phyloP scores from a whole-genome alignment of 1,140 invertebrate species.

The Drosophila subobscura region DNA sequence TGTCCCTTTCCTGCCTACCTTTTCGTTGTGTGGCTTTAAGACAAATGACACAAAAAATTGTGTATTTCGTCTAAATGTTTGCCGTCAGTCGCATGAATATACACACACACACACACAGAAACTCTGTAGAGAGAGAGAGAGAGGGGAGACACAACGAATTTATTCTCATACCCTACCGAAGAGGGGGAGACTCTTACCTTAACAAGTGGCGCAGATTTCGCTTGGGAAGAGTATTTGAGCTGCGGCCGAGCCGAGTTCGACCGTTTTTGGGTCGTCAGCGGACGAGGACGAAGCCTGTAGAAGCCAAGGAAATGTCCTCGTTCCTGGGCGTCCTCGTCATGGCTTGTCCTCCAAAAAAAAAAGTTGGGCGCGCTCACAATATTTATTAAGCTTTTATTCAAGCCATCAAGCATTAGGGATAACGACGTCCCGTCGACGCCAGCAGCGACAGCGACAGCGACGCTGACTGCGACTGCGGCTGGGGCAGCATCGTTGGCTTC shows the following conservation, averaged over 20 bases:
- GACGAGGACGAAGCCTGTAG: slow-evolving; percentile 21
- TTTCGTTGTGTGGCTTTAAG: slow-evolving; percentile 38
- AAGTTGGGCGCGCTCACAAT: slow-evolving; percentile 50
- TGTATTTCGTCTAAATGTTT: slow-evolving; percentile 23
- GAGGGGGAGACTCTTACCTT: too few relatives aligned
- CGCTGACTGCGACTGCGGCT: not conserved
- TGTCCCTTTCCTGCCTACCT: not conserved
- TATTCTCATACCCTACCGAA: not conserved
- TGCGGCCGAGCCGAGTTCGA: not conserved
- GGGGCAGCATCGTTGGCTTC: slow-evolving; percentile 31
- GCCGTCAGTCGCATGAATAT: slow-evolving; percentile 14
- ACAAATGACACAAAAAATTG: slow-evolving; percentile 45
- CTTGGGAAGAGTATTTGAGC: too few relatives aligned
- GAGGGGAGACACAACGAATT: slow-evolving; percentile 13
- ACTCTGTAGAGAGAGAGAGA: not conserved
- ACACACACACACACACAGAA: not conserved
- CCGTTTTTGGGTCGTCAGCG: slow-evolving; percentile 28
- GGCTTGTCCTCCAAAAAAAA: slow-evolving; percentile 35
- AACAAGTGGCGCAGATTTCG: too few relatives aligned
- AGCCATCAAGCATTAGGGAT: slow-evolving; percentile 76
- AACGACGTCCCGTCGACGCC: slow-evolving; percentile 60
- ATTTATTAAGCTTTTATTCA: slow-evolving; percentile 79
- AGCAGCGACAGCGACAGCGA: not conserved
- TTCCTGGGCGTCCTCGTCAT: slow-evolving; percentile 7
- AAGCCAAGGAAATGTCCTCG: slow-evolving; percentile 31